These are phyloP conservation scores for Oreochromis tanganicae DNA, from an alignment of 2,113 vertebrate species.

Conservation along the genomic window DNA sequence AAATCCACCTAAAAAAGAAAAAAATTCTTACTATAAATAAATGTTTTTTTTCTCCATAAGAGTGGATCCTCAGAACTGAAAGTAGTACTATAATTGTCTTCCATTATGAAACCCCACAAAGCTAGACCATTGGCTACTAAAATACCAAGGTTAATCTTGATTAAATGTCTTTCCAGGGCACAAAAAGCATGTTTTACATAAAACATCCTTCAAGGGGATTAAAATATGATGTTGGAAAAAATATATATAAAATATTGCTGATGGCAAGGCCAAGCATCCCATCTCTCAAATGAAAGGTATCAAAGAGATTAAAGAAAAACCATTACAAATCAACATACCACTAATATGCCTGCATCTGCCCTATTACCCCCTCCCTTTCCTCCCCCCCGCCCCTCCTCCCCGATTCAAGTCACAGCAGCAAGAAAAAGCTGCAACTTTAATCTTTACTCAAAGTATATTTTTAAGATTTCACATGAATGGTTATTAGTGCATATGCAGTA, in stretches of 20 bases:
- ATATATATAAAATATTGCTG: slow-evolving; percentile 54
- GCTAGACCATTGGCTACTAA: slow-evolving; percentile 63
- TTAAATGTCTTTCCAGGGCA: slow-evolving; percentile 62
- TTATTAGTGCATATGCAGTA: slow-evolving; percentile 1
- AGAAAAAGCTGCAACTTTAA: slow-evolving; percentile 22
- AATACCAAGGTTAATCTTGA: slow-evolving; percentile 73
- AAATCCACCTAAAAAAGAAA: slow-evolving; percentile 19
- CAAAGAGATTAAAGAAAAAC: slow-evolving; percentile 58
- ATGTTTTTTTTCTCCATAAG: slow-evolving; percentile 13
- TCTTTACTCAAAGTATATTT: slow-evolving; percentile 35
- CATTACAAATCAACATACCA: slow-evolving; percentile 56
- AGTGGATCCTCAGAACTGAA: slow-evolving; percentile 39
- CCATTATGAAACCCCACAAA: slow-evolving; percentile 64
- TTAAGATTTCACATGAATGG: slow-evolving; percentile 28
- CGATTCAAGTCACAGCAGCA: slow-evolving; percentile 53
- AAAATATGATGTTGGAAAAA: slow-evolving; percentile 37
- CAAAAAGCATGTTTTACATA: slow-evolving; percentile 71
- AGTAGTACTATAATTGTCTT: slow-evolving; percentile 60
- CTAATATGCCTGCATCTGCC: slow-evolving; percentile 49
- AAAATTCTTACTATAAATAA: slow-evolving; percentile 29
- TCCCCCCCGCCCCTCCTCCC: not conserved
- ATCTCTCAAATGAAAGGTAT: slow-evolving; percentile 56
- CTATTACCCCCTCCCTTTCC: slow-evolving; percentile 32
- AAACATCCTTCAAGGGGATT: slow-evolving; percentile 63
- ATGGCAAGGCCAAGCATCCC: slow-evolving; percentile 68